phyloP scores from a whole-genome alignment of 2,113 vertebrate species.

The Tonatia bakeri region DNA sequence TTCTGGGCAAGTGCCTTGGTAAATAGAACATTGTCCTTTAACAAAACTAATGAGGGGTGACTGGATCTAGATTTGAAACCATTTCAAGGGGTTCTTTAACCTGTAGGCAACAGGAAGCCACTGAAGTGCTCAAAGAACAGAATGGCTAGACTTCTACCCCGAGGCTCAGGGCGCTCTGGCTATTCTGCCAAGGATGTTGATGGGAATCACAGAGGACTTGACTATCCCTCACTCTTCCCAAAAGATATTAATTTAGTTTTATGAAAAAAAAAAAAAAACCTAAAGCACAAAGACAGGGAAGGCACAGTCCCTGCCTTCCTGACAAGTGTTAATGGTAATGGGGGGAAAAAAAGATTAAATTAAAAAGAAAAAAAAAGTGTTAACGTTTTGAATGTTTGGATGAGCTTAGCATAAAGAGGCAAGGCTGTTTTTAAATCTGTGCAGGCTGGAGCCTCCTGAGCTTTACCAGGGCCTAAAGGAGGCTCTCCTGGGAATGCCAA shows the following conservation, averaged over 20 bases:
- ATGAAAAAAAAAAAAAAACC: background rate
- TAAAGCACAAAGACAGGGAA: background rate
- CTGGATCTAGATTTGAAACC: background rate
- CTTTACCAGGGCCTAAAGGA: constrained; percentile 26
- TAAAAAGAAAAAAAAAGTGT: no score
- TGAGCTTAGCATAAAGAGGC: constrained; percentile 25
- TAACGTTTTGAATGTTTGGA: constrained; percentile 4
- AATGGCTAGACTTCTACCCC: background rate
- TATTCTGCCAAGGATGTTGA: background rate
- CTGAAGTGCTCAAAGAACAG: background rate
- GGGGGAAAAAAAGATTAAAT: no score
- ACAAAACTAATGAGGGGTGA: background rate
- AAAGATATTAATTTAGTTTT: constrained; percentile 33
- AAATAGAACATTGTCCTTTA: background rate
- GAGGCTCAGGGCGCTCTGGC: background rate
- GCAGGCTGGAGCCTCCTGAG: background rate
- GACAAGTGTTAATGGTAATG: background rate
- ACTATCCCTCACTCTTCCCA: background rate
- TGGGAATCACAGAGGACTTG: background rate
- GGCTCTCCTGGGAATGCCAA: constrained; percentile 51
- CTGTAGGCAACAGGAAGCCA: background rate
- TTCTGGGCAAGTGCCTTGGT: background rate
- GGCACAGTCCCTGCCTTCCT: background rate
- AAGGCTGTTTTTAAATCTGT: constrained; percentile 50
- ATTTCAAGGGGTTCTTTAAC: background rate